These are phyloP conservation scores for Selenia dentaria DNA, from an alignment of 2,888 invertebrate species.

Conservation along the genomic window DNA sequence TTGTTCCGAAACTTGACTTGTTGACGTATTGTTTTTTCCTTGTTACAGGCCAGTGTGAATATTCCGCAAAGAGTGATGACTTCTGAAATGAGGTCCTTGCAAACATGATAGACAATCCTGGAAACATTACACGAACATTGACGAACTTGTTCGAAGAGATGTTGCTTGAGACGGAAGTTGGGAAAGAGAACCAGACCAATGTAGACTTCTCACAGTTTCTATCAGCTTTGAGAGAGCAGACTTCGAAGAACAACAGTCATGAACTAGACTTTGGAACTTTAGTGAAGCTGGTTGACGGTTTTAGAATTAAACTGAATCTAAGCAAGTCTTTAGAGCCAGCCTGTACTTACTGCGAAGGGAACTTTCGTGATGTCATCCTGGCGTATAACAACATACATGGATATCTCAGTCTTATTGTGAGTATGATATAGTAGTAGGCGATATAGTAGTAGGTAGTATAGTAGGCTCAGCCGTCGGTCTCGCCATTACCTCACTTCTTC, in stretches of 20 bases:
- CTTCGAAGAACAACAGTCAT: conserved; percentile 56
- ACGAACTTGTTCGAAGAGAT: conserved; percentile 73
- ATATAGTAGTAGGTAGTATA: too few relatives aligned
- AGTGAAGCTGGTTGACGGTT: conserved; percentile 68
- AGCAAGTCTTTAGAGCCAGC: conserved; percentile 56
- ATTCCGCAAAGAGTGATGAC: not conserved
- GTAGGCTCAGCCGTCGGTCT: too few relatives aligned
- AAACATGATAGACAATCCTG: conserved; percentile 58
- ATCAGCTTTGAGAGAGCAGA: conserved; percentile 57
- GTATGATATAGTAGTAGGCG: conserved; percentile 55
- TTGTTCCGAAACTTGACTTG: conserved; percentile 1
- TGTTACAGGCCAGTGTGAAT: conserved; percentile 38
- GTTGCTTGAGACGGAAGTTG: conserved; percentile 61
- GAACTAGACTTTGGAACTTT: conserved; percentile 71
- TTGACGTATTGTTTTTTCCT: conserved; percentile 12
- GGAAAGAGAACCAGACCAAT: conserved; percentile 57
- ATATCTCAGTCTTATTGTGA: conserved; percentile 91
- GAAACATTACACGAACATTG: conserved; percentile 70
- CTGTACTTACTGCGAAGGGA: conserved; percentile 85
- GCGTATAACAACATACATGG: conserved; percentile 91
- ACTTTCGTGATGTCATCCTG: conserved; percentile 83
- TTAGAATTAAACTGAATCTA: conserved; percentile 61
- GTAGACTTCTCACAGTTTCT: conserved; percentile 65
- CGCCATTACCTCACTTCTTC: too few relatives aligned
- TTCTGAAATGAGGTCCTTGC: conserved; percentile 16